Conservation (phyloP, 2,797 vertebrate species). For the Danio albolineatus region DNA sequence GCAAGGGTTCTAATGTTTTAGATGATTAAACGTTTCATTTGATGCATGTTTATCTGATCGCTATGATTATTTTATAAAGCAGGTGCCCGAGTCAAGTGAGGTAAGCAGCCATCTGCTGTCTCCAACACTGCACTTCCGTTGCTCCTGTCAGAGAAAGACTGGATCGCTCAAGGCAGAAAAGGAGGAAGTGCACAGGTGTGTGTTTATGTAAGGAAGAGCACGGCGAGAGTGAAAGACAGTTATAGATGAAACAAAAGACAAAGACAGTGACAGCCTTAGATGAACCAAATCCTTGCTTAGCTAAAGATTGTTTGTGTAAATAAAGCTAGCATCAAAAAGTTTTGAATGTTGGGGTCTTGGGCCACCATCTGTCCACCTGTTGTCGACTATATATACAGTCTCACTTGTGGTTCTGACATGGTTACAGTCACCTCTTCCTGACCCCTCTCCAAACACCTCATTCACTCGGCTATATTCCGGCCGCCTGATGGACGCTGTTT, state of each 20-base stretch:
- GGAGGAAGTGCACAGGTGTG: slow-evolving; percentile 73
- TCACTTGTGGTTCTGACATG: slow-evolving; percentile 41
- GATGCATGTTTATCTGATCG: slow-evolving; percentile 16
- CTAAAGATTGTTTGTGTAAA: background rate
- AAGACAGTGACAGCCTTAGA: background rate
- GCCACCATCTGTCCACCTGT: slow-evolving; percentile 41
- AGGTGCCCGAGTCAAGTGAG: slow-evolving; percentile 77
- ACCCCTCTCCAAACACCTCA: slow-evolving; percentile 43
- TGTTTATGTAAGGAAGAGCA: slow-evolving; percentile 34
- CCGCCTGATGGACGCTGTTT: slow-evolving; percentile 54
- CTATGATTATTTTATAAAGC: slow-evolving; percentile 56
- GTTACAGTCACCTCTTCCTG: slow-evolving; percentile 42
- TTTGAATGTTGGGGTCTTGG: slow-evolving; percentile 29
- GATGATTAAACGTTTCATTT: slow-evolving; percentile 44
- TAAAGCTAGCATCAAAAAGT: slow-evolving; percentile 33
- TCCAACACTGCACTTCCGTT: slow-evolving; percentile 68
- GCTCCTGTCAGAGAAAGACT: slow-evolving; percentile 70
- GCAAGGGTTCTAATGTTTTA: background rate
- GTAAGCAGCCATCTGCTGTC: slow-evolving; percentile 75
- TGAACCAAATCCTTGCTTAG: background rate
- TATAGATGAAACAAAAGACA: slow-evolving; percentile 19
- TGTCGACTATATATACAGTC: slow-evolving; percentile 35
- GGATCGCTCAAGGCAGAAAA: slow-evolving; percentile 73
- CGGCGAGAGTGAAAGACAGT: slow-evolving; percentile 12
- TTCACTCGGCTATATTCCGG: slow-evolving; percentile 46